Percentiles rank a stretch among this genome's conserved stretches.
Conservation (phyloP, 2,797 vertebrate species). For the Leucoraja ocellata region DNA sequence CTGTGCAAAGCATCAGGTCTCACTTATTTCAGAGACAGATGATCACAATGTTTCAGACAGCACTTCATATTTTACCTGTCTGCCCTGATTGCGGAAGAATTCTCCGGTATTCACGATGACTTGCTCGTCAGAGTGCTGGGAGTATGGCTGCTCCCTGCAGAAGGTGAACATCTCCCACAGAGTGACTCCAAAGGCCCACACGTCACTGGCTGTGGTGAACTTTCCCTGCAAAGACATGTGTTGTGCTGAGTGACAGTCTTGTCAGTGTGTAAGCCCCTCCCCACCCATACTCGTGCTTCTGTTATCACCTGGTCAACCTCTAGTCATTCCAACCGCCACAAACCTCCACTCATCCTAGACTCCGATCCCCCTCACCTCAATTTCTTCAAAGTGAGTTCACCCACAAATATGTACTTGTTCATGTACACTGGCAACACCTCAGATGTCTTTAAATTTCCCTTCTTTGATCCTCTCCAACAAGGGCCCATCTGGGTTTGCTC, state of each 20-base stretch:
- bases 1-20: neutral
- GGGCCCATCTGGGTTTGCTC: neutral
- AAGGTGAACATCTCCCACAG: conserved; percentile 53
- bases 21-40: neutral
- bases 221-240: conserved; percentile 48
- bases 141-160: conserved; percentile 51
- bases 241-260: neutral
- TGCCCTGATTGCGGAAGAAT: conserved; percentile 60
- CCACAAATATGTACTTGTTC: no score
- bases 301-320: neutral
- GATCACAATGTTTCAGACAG: neutral
- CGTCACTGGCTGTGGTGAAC: conserved; percentile 58
- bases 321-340: neutral
- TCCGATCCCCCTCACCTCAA: neutral
- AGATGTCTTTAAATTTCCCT: no score
- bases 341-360: neutral
- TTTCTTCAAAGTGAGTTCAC: no score
- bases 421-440: neutral
- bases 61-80: conserved; percentile 49
- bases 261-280: neutral
- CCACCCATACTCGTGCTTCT: no score
- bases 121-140: conserved; percentile 49
- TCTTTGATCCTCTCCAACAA: neutral
- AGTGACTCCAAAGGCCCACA: conserved; percentile 53
- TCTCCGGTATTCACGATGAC: conserved; percentile 62